phyloP scores from a whole-genome alignment of 2,113 vertebrate genomes.

The Xiphophorus hellerii region DNA sequence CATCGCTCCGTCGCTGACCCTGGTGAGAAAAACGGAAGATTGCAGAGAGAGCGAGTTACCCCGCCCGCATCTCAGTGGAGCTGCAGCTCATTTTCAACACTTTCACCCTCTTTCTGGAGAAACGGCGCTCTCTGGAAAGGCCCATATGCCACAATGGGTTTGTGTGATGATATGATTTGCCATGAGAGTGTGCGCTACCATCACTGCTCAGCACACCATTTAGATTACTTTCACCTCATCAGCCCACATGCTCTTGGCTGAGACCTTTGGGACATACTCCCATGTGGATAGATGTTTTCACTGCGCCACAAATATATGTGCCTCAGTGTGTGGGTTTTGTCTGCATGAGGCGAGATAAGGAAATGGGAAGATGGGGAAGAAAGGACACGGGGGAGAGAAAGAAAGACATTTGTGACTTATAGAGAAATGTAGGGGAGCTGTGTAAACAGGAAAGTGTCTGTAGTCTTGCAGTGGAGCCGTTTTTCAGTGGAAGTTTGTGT shows the following conservation, averaged over 20 bases:
- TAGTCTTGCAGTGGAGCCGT: not conserved
- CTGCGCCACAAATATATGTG: conserved; percentile 21
- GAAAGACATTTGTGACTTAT: not conserved
- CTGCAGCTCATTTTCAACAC: conserved; percentile 63
- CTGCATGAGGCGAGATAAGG: conserved; percentile 21
- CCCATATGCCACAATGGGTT: conserved; percentile 37
- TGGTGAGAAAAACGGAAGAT: conserved; percentile 42
- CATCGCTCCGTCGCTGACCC: conserved; percentile 55
- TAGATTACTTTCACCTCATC: conserved; percentile 79
- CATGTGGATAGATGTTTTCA: conserved; percentile 60
- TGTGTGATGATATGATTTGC: conserved; percentile 57
- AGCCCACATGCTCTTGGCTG: conserved; percentile 55
- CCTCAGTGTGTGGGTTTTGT: conserved; percentile 18
- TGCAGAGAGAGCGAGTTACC: conserved; percentile 34
- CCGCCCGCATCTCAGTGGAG: conserved; percentile 31
- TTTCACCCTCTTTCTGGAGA: conserved; percentile 56
- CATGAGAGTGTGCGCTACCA: conserved; percentile 32
- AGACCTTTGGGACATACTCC: conserved; percentile 57
- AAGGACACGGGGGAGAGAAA: conserved; percentile 1
- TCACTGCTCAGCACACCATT: conserved; percentile 56
- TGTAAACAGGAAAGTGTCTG: conserved; percentile 11
- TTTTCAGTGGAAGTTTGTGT: not conserved
- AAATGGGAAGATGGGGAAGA: conserved; percentile 13
- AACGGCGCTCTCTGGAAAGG: conserved; percentile 39
- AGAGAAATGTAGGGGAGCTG: conserved; percentile 11